A percentile compares a stretch with the other conserved stretches of the same genome.
Evolutionary conservation across 2,888 invertebrate genomes (phyloP).

Genomic region (Osedax frankpressi): DNA sequence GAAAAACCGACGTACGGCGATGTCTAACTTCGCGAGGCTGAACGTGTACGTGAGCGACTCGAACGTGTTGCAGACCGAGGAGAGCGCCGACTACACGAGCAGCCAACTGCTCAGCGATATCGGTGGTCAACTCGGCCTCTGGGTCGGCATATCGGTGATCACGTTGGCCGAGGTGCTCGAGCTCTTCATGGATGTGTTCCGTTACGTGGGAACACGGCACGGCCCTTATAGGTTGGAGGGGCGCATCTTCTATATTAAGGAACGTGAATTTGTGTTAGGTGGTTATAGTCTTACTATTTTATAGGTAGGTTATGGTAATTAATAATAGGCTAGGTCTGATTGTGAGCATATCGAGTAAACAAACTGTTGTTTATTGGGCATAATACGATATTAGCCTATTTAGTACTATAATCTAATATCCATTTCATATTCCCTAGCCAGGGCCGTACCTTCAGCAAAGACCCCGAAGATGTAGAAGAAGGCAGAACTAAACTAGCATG

Average conservation of each 20-base stretch:
- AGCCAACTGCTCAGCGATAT: constrained; percentile 27
- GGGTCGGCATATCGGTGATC: constrained; percentile 28
- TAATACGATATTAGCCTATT: too few species aligned
- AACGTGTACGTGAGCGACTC: constrained; percentile 28
- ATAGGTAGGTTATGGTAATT: too few species aligned
- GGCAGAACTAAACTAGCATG: neutral
- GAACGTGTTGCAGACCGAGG: constrained; percentile 27
- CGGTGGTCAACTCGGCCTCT: constrained; percentile 27
- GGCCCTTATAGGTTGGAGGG: neutral
- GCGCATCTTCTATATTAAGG: too few species aligned
- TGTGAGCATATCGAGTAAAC: too few species aligned
- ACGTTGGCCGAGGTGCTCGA: constrained; percentile 27
- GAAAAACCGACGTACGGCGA: constrained; percentile 22
- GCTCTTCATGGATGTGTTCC: constrained; percentile 13
- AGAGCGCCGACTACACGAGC: constrained; percentile 23
- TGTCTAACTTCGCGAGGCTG: constrained; percentile 26
- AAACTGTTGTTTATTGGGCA: too few species aligned
- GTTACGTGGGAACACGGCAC: neutral
- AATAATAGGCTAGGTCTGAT: too few species aligned
- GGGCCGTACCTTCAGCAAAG: constrained; percentile 3
- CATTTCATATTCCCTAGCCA: too few species aligned
- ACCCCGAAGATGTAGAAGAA: constrained; percentile 5
- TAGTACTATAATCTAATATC: too few species aligned
- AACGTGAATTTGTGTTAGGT: too few species aligned
- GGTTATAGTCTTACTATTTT: too few species aligned